phyloP scores from a whole-genome alignment of 2,113 vertebrate species.

The Morone chrysops region DNA sequence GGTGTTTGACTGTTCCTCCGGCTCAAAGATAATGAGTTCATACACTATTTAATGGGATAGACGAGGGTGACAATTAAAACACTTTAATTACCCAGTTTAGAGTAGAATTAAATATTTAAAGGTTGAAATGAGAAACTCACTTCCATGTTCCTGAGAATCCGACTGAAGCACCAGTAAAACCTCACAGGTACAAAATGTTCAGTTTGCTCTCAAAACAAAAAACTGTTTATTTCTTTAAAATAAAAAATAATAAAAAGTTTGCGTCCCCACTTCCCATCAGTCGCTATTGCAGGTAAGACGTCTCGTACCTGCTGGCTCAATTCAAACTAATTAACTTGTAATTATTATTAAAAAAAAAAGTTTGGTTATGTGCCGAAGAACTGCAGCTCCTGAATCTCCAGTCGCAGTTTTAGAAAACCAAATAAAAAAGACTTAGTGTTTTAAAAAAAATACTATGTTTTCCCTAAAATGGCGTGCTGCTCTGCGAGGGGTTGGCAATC shows the following conservation, averaged over 20 bases:
- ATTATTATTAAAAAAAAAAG: background rate
- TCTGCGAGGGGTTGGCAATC: background rate
- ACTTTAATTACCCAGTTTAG: background rate
- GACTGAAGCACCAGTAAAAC: conserved; percentile 57
- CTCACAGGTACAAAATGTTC: background rate
- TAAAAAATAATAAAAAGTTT: too few relatives aligned
- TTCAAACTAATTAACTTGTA: background rate
- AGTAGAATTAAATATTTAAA: background rate
- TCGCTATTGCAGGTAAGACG: background rate
- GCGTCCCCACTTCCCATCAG: background rate
- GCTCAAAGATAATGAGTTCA: background rate
- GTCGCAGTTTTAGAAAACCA: background rate
- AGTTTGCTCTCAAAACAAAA: background rate
- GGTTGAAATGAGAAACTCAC: background rate
- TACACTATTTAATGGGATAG: background rate
- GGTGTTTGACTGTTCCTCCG: background rate
- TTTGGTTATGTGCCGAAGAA: background rate
- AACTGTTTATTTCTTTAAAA: background rate
- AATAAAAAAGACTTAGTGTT: conserved; percentile 54
- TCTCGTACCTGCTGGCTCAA: background rate
- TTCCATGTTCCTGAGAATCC: conserved; percentile 40
- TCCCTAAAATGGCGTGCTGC: too few relatives aligned
- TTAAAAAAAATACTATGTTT: background rate
- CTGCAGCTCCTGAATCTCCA: background rate
- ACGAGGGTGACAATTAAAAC: background rate